phyloP scores from a whole-genome alignment of 2,113 vertebrate species.

The Orycteropus afer region DNA sequence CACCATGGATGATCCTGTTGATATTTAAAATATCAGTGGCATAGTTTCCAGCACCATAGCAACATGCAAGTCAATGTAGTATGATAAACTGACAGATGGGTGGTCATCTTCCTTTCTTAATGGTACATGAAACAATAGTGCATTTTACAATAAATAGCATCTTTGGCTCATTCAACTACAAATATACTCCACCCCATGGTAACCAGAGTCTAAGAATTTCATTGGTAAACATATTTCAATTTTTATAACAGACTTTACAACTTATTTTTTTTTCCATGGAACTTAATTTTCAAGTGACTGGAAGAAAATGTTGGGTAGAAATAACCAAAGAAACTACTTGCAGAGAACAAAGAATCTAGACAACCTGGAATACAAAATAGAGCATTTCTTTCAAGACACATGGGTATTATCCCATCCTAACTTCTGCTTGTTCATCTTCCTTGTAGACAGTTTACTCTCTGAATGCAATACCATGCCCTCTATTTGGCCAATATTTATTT shows the following conservation, averaged over 20 bases:
- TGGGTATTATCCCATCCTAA: no score
- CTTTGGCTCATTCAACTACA: neutral
- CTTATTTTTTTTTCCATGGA: neutral
- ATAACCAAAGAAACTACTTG: accelerated
- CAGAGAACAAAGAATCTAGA: neutral
- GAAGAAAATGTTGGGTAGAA: neutral
- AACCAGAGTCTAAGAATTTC: neutral
- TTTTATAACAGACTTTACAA: neutral
- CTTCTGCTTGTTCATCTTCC: neutral
- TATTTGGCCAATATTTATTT: no score
- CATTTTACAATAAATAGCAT: neutral
- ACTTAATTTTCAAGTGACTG: neutral
- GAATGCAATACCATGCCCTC: neutral
- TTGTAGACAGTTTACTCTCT: neutral
- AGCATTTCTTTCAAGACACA: neutral
- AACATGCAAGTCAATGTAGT: no score
- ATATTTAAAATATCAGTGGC: no score
- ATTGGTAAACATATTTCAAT: neutral
- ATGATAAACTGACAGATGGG: no score
- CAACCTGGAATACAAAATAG: accelerated
- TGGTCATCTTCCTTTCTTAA: no score
- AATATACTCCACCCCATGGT: accelerated
- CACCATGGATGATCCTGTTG: no score
- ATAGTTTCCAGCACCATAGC: no score
- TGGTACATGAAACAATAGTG: no score